Evolutionary conservation across 2,888 invertebrate species (phyloP).

Genomic region (Pristionchus japonicus): DNA sequence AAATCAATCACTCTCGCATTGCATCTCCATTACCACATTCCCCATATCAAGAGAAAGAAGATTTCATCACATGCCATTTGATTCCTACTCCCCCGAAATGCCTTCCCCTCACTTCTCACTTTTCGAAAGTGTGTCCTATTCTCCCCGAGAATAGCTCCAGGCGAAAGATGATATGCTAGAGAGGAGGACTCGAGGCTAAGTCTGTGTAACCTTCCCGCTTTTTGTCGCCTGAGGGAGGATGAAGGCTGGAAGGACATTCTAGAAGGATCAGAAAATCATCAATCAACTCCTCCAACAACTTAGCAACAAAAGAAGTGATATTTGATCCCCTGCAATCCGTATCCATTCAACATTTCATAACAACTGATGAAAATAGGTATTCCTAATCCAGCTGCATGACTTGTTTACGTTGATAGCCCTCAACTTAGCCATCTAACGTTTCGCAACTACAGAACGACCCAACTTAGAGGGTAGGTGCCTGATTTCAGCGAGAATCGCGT

Average conservation of each 20-base stretch:
- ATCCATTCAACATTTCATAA: too few relatives aligned
- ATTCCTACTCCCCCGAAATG: neutral
- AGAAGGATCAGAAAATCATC: neutral
- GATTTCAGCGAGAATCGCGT: neutral
- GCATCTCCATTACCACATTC: neutral
- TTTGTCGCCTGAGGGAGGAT: neutral
- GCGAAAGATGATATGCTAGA: slow-evolving; percentile 13
- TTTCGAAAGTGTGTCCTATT: neutral
- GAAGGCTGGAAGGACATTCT: neutral
- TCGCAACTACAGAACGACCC: neutral
- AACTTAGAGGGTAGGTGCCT: neutral
- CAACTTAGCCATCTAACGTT: too few relatives aligned
- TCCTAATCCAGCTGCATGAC: neutral
- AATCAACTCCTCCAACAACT: neutral
- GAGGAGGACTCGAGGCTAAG: neutral
- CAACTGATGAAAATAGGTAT: too few relatives aligned
- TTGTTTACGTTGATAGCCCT: too few relatives aligned
- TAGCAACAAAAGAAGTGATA: neutral
- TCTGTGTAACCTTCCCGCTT: slow-evolving; percentile 22
- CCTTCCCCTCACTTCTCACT: neutral
- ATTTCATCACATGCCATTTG: slow-evolving; percentile 28
- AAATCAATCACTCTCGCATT: neutral
- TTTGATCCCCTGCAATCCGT: too few relatives aligned
- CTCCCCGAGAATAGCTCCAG: neutral
- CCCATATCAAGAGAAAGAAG: neutral